Conservation (phyloP, 2,797 vertebrate genomes). For the Pelobates cultripes region DNA sequence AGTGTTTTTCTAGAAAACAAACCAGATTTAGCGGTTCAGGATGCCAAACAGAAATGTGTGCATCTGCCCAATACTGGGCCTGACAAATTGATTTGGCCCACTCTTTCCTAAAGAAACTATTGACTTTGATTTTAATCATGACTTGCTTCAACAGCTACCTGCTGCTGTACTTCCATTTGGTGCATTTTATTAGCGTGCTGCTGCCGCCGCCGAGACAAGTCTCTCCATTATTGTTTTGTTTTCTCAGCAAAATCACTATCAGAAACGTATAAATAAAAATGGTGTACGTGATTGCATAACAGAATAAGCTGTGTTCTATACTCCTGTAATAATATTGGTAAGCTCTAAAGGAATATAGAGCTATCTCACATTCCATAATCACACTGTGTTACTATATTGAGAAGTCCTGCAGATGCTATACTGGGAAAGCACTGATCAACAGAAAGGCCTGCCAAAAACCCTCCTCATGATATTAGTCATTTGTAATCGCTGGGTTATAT, state of each 20-base stretch:
- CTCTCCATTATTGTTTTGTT: slow-evolving; percentile 48
- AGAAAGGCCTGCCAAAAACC: no score
- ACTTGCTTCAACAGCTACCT: slow-evolving; percentile 72
- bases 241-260: slow-evolving; percentile 34
- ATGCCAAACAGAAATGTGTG: slow-evolving; percentile 76
- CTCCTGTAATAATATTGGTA: no score
- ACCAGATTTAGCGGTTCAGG: slow-evolving; percentile 79
- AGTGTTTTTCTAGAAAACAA: slow-evolving; percentile 79
- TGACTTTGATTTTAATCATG: slow-evolving; percentile 74
- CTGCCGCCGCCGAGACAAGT: slow-evolving; percentile 49
- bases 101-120: slow-evolving; percentile 74
- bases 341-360: no score
- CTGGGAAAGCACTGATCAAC: no score
- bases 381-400: no score
- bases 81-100: slow-evolving; percentile 80
- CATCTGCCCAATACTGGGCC: slow-evolving; percentile 76
- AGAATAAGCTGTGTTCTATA: no score
- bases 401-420: no score
- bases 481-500: no score
- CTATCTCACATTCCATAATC: no score
- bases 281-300: no score
- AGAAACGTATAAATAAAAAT: slow-evolving; percentile 14
- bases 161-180: slow-evolving; percentile 67
- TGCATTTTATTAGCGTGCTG: slow-evolving; percentile 59
- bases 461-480: no score